Evolutionary conservation across 1,140 invertebrate genomes (phyloP), one percentile per base, ranked within the genome.

Genomic region (Schlechtendalia chinensis): DNA sequence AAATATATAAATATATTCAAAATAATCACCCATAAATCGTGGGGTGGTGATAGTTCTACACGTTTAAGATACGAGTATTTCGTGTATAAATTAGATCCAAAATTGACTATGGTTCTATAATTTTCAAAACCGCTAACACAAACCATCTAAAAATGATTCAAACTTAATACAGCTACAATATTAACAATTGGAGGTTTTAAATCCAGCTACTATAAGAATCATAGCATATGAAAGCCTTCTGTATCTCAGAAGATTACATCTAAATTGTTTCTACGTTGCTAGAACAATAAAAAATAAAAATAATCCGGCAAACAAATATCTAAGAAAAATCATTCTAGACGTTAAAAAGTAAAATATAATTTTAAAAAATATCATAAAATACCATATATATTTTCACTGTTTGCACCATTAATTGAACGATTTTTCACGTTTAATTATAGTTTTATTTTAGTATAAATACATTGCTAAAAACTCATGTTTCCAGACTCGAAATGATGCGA

Each of bases 131-230:
- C 22, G 56, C 56, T 11, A 22, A 19, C 22, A 8, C 56, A 58
- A 58, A 58, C 22, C 56, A 54, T 54, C 16, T 54, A 54, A 54
- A 54, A 54, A 54, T 54, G 53, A 54, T 54, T 1, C 16, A 54
- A 14, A 54, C 53, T 54, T 29, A 79, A 79, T 58, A 47, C 39
- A 16, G 22, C 14, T 24, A 58, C 59, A 32, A 58, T 54, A 63
- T 8, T 80, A 39, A 32, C 75, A 32, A 80, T 32, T 27, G 75
- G 75, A 27, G 10, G 50, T 22, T 63, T 80, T 45, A n/a, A 56
- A 32, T 58, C 75, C 19, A 80, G 47, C 19, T 0, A 80, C 17
- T 39, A 22, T 58, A 59, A 39, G 47, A 39, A 53, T 63, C n/a
- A 32, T 39, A 16, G 19, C 58, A 22, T 12, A 69, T 4, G 65